phyloP scores from a whole-genome alignment of 2,113 vertebrate species.

The Hemiscyllium ocellatum region DNA sequence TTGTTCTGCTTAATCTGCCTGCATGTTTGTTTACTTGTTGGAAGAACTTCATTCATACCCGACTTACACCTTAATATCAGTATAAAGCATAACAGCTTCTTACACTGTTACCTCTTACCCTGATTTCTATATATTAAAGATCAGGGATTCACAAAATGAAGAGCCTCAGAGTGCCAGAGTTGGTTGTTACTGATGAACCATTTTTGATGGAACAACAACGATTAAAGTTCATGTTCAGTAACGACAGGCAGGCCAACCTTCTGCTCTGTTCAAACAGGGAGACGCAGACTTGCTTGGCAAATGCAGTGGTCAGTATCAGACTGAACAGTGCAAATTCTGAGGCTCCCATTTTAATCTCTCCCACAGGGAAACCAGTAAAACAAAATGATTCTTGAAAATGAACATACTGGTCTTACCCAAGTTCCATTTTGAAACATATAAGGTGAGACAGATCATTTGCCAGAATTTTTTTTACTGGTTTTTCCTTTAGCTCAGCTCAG shows the following conservation, averaged over 20 bases:
- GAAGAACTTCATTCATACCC: neutral
- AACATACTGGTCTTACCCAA: no score
- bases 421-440: no score
- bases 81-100: neutral
- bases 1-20: neutral
- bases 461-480: no score
- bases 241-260: neutral
- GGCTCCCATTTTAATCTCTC: neutral
- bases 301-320: neutral
- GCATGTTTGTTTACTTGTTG: neutral
- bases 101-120: neutral
- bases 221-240: neutral
- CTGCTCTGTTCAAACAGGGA: neutral
- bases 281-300: neutral
- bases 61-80: neutral
- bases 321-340: neutral
- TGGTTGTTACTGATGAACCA: neutral
- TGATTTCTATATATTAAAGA: neutral
- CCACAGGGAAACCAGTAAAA: no score
- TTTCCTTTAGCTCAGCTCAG: neutral
- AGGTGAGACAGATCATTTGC: no score
- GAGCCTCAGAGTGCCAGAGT: neutral
- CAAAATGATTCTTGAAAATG: no score
- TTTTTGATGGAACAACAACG: neutral
- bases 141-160: neutral